Evolutionary conservation across 2,888 invertebrate species (phyloP), one percentile per base, ranked within the genome.

Genomic region (Oasisia sp.): DNA sequence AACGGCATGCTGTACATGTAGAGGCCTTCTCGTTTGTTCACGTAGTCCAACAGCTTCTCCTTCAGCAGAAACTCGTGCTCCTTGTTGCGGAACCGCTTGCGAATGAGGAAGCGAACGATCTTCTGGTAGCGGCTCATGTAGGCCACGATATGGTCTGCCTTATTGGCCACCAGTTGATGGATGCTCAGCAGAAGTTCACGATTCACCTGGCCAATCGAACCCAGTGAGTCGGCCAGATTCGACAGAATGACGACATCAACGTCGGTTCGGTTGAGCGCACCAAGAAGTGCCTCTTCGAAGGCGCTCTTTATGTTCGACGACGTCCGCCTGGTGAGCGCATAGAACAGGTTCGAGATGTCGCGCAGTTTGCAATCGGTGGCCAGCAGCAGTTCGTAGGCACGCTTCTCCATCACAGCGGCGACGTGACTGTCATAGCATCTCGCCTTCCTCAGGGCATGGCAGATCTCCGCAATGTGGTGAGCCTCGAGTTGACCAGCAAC

Each of bases 211-310:
- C 92, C 89, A 14, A 94, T 89, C 12, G 93, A 92, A 32, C 92
- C 11, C 89, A 94, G 91, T 19, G 92, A 92, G 89, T 94, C 94
- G 32, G 93, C 93, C 9, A 94, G 91, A 91, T 94, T 94, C 19
- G 94, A 94, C 89, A 94, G 92, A 9, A 93, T 91, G 27, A 94
- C 90, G 14, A 94, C 92, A 90, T 94, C 94, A 19, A 93, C 89
- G n/a, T 93, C 91, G n/a, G 91, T 56, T n/a, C 91, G 74, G 27
- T 38, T 89, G 32, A 93, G 56, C 19, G 91, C 91, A 8, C 89
- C 14, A 89, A 91, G 91, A 32, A 93, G 91, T 12, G 93, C 93
- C 58, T 94, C 93, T 27, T 93, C 92, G 1, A 94, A 38, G n/a
- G 90, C 90, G 32, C 92, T 89, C 91, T 91, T 92, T 27, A 58